Conservation (phyloP, 2,113 vertebrate species). For the Aptenodytes forsteri region DNA sequence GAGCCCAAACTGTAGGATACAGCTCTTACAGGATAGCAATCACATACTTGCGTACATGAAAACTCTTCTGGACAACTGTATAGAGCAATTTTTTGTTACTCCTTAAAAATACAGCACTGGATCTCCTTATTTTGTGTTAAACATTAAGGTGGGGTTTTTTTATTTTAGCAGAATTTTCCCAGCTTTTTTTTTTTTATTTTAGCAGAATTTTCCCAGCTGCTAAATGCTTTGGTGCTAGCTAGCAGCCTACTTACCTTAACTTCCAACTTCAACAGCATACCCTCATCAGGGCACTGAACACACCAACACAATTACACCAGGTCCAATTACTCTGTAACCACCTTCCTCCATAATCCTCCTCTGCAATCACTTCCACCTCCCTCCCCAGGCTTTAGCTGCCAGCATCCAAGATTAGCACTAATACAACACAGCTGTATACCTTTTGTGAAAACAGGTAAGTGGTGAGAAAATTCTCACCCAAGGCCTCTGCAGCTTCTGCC, state of each 20-base stretch:
- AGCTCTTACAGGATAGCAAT: not conserved
- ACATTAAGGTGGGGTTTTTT: not conserved
- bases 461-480: not conserved
- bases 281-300: not conserved
- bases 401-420: not conserved
- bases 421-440: not conserved
- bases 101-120: not conserved
- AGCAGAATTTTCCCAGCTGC: not conserved
- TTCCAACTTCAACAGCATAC: rapidly evolving
- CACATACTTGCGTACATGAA: not conserved
- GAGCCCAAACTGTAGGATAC: not conserved
- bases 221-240: not conserved
- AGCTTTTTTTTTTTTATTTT: not conserved
- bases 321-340: not conserved
- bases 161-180: not conserved
- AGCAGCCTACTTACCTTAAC: not conserved
- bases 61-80: not conserved
- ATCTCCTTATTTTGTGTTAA: not conserved
- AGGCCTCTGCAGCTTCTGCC: not conserved
- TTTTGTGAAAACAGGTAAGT: not conserved
- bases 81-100: not conserved
- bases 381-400: not conserved
- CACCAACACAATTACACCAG: not conserved
- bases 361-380: not conserved
- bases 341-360: not conserved